Evolutionary conservation across 2,888 invertebrate species (phyloP).

Genomic region (Philhelius pedissequus): DNA sequence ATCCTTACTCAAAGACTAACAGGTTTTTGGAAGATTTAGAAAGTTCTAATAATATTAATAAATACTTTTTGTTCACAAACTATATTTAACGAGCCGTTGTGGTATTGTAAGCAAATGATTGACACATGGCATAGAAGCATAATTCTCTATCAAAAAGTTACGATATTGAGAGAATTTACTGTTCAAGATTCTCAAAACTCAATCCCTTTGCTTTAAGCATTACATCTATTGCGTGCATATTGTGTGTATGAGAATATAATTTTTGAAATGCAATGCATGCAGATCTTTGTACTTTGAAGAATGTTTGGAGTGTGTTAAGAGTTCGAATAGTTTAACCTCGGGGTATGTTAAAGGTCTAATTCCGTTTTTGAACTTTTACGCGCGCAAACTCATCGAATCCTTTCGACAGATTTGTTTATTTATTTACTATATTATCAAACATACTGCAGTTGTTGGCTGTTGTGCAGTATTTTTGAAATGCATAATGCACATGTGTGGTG

Average conservation of each 20-base stretch:
- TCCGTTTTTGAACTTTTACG: slow-evolving; percentile 52
- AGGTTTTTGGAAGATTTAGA: too few relatives aligned
- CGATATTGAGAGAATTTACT: not conserved
- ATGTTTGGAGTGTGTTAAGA: slow-evolving; percentile 54
- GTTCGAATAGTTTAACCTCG: slow-evolving; percentile 62
- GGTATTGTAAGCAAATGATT: too few relatives aligned
- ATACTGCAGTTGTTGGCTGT: slow-evolving; percentile 37
- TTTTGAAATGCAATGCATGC: slow-evolving; percentile 35
- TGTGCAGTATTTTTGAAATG: not conserved
- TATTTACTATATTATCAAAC: slow-evolving; percentile 26
- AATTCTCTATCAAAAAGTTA: too few relatives aligned
- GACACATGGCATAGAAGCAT: too few relatives aligned
- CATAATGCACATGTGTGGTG: slow-evolving; percentile 4
- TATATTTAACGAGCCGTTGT: too few relatives aligned
- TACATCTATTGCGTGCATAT: not conserved
- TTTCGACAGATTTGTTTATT: slow-evolving; percentile 35
- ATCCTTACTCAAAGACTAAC: too few relatives aligned
- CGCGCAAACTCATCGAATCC: slow-evolving; percentile 44
- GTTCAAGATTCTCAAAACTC: not conserved
- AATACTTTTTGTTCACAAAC: too few relatives aligned
- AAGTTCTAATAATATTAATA: too few relatives aligned
- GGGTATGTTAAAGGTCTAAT: slow-evolving; percentile 55
- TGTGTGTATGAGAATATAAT: not conserved
- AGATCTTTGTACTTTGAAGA: slow-evolving; percentile 52
- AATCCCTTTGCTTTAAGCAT: not conserved